Base-by-base conservation (phyloP, 2,888 invertebrate species). In the Emmelina monodactyla region DNA sequence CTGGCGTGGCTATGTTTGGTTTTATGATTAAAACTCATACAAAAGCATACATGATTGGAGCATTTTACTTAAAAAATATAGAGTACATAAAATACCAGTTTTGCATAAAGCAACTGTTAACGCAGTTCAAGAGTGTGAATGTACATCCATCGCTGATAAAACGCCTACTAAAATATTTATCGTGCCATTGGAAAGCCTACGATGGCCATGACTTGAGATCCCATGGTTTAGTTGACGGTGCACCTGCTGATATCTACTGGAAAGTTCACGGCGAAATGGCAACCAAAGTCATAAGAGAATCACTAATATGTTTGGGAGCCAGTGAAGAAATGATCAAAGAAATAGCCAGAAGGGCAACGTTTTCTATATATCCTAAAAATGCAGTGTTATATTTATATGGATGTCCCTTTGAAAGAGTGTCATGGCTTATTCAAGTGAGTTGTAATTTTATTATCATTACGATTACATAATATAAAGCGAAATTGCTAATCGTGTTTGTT, bases 131-230 rank as follows among this genome's bases (percentile, higher is more conserved):
- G 10, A 42, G 53, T 34, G 53, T 62, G 34, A 55, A 58, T 36
- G 62, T 72, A 32, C 67, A 71, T 37, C 53, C 47, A 1, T 55
- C 58, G 37, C 49, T 73, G 16, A 41, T 69, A 31, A 55, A 42
- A 32, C 60, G 71, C 5, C 45, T 73, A 14, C 50, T 64, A 19
- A 57, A 50, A 38, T 71, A 71, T 48, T 50, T 73, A 32, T n/a
- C 44, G 12, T 71, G 71, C 25, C 65, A 72, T 39, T 75, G 72
- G 69, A 70, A 64, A 41, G 64, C 69, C 46, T 66, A 59, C 38
- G 51, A 55, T 30, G 71, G 72, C 2, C 53, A 53, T 37, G 68
- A 69, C 54, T 70, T 1, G 50, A 69, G 46, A 44, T 62, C 25
- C 60, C 63, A 1, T n/a, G 57, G 58, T 40, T 34, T 51, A 5